phyloP scores from a whole-genome alignment of 2,888 invertebrate genomes.

The Nephrocerus scutellatus region DNA sequence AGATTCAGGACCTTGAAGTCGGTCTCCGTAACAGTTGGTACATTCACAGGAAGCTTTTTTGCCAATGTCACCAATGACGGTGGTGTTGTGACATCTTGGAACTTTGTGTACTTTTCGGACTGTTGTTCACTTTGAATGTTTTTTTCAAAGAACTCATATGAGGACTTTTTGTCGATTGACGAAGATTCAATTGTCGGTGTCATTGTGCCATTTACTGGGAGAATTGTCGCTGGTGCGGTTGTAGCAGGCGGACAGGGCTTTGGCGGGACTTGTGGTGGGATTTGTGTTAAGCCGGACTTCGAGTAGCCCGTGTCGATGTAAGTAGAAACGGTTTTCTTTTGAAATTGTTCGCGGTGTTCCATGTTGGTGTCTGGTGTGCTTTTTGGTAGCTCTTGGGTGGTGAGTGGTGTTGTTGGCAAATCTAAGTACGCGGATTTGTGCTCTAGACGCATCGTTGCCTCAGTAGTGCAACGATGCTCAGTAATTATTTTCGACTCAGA shows the following conservation, averaged over 20 bases:
- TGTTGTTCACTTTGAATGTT: constrained; percentile 40
- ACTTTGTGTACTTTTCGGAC: constrained; percentile 47
- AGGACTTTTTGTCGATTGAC: constrained; percentile 57
- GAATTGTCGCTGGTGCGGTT: too few relatives aligned
- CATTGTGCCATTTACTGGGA: too few relatives aligned
- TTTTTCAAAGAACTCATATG: constrained; percentile 62
- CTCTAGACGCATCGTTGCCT: constrained; percentile 49
- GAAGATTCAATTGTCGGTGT: constrained; percentile 51
- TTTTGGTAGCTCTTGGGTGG: constrained; percentile 16
- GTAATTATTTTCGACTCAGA: constrained; percentile 47
- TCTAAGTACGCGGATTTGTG: constrained; percentile 44
- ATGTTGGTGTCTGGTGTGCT: constrained; percentile 18
- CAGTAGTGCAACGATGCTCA: constrained; percentile 48
- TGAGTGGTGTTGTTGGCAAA: constrained; percentile 35
- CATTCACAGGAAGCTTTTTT: too few relatives aligned
- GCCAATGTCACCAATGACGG: too few relatives aligned
- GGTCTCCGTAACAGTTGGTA: too few relatives aligned
- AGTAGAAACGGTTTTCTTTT: constrained; percentile 24
- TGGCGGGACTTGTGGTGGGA: constrained; percentile 36
- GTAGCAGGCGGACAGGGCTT: constrained; percentile 33
- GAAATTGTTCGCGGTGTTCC: constrained; percentile 6
- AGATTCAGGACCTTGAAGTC: constrained; percentile 50
- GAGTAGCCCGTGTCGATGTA: constrained; percentile 26
- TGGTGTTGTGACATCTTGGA: constrained; percentile 31
- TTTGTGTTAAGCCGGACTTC: constrained; percentile 33